A percentile compares a stretch with the other conserved stretches of the same genome.
phyloP scores from a whole-genome alignment of 1,140 invertebrate species.

The Sweltsa coloradensis region DNA sequence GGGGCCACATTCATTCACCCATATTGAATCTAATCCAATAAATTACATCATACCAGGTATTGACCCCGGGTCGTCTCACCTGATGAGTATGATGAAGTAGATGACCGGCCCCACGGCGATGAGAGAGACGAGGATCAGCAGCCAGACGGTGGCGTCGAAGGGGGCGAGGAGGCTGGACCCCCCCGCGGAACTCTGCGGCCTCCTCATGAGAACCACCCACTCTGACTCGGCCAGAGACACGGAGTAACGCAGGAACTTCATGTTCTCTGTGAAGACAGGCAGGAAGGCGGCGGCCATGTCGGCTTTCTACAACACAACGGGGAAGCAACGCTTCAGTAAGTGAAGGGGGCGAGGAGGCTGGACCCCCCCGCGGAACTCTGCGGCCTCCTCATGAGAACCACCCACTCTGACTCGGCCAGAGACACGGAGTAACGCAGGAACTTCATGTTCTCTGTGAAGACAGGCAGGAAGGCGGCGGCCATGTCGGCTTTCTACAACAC shows the following conservation, averaged over 20 bases:
- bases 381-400: constrained; percentile 65
- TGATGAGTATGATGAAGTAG: constrained; percentile 53
- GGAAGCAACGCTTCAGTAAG: no score
- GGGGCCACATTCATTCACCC: no score
- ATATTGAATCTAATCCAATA: no score
- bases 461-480: constrained; percentile 60
- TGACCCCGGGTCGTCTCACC: constrained; percentile 31
- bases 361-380: constrained; percentile 67
- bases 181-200: constrained; percentile 65
- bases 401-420: constrained; percentile 59
- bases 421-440: constrained; percentile 47
- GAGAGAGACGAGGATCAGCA: constrained; percentile 56
- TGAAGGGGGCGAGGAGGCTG: constrained; percentile 68
- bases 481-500: constrained; percentile 54
- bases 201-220: constrained; percentile 63
- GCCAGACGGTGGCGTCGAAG: constrained; percentile 65
- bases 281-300: constrained; percentile 66
- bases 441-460: constrained; percentile 40
- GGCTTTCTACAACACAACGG: constrained; percentile 45
- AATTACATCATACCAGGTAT: not conserved
- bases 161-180: constrained; percentile 71
- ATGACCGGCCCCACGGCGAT: constrained; percentile 64
- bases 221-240: constrained; percentile 53
- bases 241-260: constrained; percentile 45
- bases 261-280: constrained; percentile 46